A percentile compares a stretch with the other conserved stretches of the same genome.
These are phyloP conservation scores for Micropterix aruncella DNA, from an alignment of 2,888 invertebrate genomes.

Conservation along the genomic window DNA sequence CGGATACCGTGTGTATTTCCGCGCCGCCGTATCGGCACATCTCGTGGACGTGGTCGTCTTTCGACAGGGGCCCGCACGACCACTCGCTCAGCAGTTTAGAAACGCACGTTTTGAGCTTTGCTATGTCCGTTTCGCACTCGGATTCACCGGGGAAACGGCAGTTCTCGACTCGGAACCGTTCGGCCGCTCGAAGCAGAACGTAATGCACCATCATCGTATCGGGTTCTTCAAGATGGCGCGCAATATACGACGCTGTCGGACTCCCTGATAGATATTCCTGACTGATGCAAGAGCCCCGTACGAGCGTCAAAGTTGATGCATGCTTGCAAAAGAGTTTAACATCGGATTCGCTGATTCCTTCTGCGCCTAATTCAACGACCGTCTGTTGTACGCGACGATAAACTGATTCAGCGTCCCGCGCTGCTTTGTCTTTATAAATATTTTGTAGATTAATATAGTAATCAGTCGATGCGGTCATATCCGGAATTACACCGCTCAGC, in stretches of 20 bases:
- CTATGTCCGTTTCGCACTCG: constrained; percentile 82
- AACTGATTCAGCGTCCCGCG: constrained; percentile 66
- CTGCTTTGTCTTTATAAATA: constrained; percentile 74
- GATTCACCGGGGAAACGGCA: constrained; percentile 83
- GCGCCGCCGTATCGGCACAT: constrained; percentile 90
- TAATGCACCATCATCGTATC: constrained; percentile 83
- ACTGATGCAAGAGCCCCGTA: constrained; percentile 65
- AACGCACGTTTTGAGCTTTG: constrained; percentile 63
- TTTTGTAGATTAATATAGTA: constrained; percentile 83
- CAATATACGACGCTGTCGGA: constrained; percentile 41
- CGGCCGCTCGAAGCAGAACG: constrained; percentile 78
- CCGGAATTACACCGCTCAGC: constrained; percentile 77
- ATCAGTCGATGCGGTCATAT: constrained; percentile 92
- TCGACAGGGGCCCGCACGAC: constrained; percentile 62
- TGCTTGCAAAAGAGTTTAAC: constrained; percentile 84
- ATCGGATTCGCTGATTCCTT: constrained; percentile 64
- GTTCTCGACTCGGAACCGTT: constrained; percentile 78
- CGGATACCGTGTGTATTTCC: constrained; percentile 88
- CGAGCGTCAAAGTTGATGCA: constrained; percentile 62
- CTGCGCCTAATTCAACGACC: constrained; percentile 61
- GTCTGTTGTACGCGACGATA: constrained; percentile 70
- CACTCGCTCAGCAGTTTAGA: constrained; percentile 72
- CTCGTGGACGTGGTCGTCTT: constrained; percentile 91
- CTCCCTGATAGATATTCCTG: constrained; percentile 64
- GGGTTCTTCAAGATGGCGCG: constrained; percentile 63